A percentile compares a stretch with the other conserved stretches of the same genome.
Conservation (phyloP, 23 tunicate species). For the Trididemnum clinides region DNA sequence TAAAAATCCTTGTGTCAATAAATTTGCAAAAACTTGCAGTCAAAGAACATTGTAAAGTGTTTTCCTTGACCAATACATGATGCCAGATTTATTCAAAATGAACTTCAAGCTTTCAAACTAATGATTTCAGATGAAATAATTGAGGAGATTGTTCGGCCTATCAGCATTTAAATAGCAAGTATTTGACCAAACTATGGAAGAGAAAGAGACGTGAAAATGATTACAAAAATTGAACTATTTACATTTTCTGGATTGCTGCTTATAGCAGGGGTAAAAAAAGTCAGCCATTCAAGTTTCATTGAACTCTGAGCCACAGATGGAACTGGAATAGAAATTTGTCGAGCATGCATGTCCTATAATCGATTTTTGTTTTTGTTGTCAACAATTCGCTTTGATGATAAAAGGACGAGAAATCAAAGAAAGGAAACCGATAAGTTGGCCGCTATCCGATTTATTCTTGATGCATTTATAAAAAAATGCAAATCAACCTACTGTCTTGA, state of each 20-base stretch:
- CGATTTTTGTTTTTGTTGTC: slow-evolving; percentile 22
- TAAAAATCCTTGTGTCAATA: no score
- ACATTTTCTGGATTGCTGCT: background rate
- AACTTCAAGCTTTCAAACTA: slow-evolving; percentile 15
- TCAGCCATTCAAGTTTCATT: slow-evolving; percentile 2
- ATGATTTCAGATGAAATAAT: slow-evolving; percentile 21
- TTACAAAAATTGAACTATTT: slow-evolving; percentile 9
- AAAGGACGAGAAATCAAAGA: slow-evolving; percentile 6
- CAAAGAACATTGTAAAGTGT: background rate
- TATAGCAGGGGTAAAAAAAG: slow-evolving; percentile 14
- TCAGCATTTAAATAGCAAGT: slow-evolving; percentile 2
- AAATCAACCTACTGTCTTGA: background rate
- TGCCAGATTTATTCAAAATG: background rate
- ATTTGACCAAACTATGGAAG: slow-evolving; percentile 8
- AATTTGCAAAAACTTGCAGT: slow-evolving; percentile 19
- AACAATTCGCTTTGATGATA: slow-evolving; percentile 19
- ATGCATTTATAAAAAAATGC: background rate
- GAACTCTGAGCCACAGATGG: slow-evolving; percentile 30
- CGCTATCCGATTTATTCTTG: background rate
- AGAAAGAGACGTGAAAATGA: slow-evolving; percentile 4
- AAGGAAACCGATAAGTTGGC: slow-evolving; percentile 20
- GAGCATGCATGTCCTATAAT: slow-evolving; percentile 18
- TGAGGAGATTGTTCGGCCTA: background rate
- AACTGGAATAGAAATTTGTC: slow-evolving; percentile 16
- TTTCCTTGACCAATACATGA: background rate